These are phyloP conservation scores for Oriolus oriolus DNA, from an alignment of 2,113 vertebrate species.

Conservation along the genomic window DNA sequence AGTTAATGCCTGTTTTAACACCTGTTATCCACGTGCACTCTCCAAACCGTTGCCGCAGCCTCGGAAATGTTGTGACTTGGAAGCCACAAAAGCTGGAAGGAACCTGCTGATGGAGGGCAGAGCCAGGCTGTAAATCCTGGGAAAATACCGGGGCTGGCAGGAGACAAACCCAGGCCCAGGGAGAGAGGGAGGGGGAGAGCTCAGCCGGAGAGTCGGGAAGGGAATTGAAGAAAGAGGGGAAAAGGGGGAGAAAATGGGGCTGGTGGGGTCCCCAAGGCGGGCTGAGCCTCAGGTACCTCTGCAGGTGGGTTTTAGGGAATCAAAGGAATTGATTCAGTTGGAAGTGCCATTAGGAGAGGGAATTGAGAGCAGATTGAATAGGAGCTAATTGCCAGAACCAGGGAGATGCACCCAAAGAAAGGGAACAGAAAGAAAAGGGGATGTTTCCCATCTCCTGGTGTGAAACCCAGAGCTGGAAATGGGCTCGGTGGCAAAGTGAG, in stretches of 20 bases:
- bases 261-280: neutral
- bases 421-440: neutral
- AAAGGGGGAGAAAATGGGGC: neutral
- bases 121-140: constrained; percentile 27
- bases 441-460: neutral
- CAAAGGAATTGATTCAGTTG: constrained; percentile 13
- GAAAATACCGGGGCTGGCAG: neutral
- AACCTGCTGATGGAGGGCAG: constrained; percentile 52
- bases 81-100: constrained; percentile 48
- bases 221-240: neutral
- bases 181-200: neutral
- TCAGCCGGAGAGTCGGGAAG: neutral
- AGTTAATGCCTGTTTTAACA: constrained; percentile 44
- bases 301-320: neutral
- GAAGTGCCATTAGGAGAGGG: neutral
- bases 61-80: constrained; percentile 54
- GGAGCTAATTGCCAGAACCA: constrained; percentile 16
- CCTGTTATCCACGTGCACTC: constrained; percentile 14
- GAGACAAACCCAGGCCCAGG: neutral
- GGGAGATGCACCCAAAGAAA: constrained; percentile 1
- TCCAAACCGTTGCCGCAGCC: constrained; percentile 28
- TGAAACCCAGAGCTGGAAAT: neutral
- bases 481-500: neutral
- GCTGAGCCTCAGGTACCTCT: neutral
- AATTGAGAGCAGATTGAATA: neutral